Evolutionary conservation across 2,888 invertebrate species (phyloP), one percentile per base, ranked within the genome.

Genomic region (Spicauda simplicius): DNA sequence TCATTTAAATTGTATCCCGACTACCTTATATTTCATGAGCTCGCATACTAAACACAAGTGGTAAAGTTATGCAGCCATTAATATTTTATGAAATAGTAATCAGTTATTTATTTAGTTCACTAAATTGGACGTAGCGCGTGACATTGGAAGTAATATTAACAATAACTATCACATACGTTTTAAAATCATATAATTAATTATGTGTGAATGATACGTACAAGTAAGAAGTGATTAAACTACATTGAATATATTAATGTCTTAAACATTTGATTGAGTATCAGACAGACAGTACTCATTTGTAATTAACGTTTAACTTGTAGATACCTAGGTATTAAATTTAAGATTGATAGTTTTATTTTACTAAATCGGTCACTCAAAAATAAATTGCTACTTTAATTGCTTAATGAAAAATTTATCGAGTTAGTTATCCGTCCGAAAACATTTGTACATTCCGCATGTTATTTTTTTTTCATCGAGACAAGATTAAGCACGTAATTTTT

Each of bases 1-100:
- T 65, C 30, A 65, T 65, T 65, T 45, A 65, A 45, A 59, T 59
- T 59, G 54, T 59, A 19, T 19, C 12, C 64, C 37, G 41, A 57
- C 53, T 54, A 56, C 48, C 12, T 64, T 50, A 25, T 62, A 62
- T 48, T 54, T 66, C 54, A 60, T 54, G 65, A 60, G 54, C 48
- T 16, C 60, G 66, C 60, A 60, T 54, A 66, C 20, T 41, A 55
- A 59, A 60, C 54, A 54, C 58, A 19, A 37, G 45, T 54, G 45
- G 30, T 66, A 16, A 54, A 66, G 45, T 59, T 60, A 55, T 66
- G 48, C 60, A 20, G 20, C 19, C 55, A 54, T 50, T 60, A 65
- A 45, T 50, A 66, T 20, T 66, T 59, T 66, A 66, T 60, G 33
- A 59, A 54, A 60, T 60, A 60, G 19, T 55, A 50, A 60, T 59